These are phyloP conservation scores for Priocnemis perturbator DNA, from an alignment of 2,888 invertebrate species.

Conservation along the genomic window DNA sequence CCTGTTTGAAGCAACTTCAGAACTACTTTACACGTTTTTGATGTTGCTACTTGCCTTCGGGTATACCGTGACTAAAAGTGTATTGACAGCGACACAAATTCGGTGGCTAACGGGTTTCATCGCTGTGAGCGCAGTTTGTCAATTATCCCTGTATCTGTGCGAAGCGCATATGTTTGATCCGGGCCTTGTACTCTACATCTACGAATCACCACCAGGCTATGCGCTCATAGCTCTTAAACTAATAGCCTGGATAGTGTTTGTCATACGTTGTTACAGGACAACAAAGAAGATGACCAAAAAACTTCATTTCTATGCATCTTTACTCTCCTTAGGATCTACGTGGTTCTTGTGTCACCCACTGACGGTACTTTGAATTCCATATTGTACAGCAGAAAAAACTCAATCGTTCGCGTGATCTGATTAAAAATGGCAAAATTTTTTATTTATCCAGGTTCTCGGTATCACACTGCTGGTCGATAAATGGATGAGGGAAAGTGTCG, in stretches of 20 bases:
- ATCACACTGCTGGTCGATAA: constrained; percentile 81
- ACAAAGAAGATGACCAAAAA: constrained; percentile 60
- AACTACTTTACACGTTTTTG: constrained; percentile 86
- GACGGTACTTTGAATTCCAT: constrained; percentile 56
- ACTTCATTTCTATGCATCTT: constrained; percentile 64
- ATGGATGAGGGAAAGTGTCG: constrained; percentile 87
- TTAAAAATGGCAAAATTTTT: background rate
- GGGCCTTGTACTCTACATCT: constrained; percentile 91
- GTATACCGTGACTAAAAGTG: constrained; percentile 91
- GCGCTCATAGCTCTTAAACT: constrained; percentile 85
- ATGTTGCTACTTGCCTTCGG: constrained; percentile 91
- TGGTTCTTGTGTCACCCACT: constrained; percentile 70
- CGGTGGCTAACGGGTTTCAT: constrained; percentile 89
- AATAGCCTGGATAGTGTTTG: constrained; percentile 89
- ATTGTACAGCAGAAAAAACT: background rate
- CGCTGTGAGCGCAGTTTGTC: constrained; percentile 84
- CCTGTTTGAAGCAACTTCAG: constrained; percentile 83
- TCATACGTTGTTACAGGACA: constrained; percentile 74
- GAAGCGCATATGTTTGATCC: constrained; percentile 93
- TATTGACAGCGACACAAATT: constrained; percentile 83
- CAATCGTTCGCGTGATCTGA: constrained; percentile 3
- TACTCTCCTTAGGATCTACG: constrained; percentile 65
- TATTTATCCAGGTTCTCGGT: constrained; percentile 81
- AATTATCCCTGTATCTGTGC: constrained; percentile 86
- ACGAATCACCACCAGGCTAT: constrained; percentile 94